Conservation (phyloP, 1,140 invertebrate genomes). For the Drusus annulatus region DNA sequence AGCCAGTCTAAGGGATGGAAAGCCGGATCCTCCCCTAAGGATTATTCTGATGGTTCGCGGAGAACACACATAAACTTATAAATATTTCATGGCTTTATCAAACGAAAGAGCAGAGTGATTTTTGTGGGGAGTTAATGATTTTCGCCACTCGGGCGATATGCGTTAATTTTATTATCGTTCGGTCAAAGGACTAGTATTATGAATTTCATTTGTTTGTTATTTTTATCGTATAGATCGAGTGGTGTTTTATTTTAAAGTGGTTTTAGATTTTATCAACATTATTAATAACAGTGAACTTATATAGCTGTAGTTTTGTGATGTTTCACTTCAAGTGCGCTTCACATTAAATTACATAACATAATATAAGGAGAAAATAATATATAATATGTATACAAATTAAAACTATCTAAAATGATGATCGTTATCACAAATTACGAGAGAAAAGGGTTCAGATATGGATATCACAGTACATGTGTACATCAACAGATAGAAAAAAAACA, state of each 20-base stretch:
- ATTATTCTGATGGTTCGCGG: neutral
- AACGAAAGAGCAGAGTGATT: neutral
- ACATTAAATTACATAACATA: no score
- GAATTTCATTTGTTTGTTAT: neutral
- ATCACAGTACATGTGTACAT: no score
- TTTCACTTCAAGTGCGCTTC: no score
- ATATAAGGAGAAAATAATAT: no score
- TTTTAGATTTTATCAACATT: neutral
- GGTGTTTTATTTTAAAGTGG: neutral
- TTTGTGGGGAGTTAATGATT: neutral
- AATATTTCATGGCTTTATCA: neutral
- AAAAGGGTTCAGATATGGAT: no score
- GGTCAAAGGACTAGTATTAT: neutral
- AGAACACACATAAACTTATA: neutral
- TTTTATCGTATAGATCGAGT: neutral
- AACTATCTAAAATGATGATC: no score
- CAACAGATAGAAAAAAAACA: no score
- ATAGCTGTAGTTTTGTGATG: no score
- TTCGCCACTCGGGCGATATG: neutral
- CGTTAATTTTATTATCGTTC: neutral
- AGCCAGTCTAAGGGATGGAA: neutral
- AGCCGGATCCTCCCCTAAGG: neutral
- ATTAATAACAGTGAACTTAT: neutral
- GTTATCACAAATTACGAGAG: no score
- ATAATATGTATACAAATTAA: no score